These are phyloP conservation scores for Rhopalosiphum maidis DNA, from an alignment of 1,140 invertebrate species.

Conservation along the genomic window DNA sequence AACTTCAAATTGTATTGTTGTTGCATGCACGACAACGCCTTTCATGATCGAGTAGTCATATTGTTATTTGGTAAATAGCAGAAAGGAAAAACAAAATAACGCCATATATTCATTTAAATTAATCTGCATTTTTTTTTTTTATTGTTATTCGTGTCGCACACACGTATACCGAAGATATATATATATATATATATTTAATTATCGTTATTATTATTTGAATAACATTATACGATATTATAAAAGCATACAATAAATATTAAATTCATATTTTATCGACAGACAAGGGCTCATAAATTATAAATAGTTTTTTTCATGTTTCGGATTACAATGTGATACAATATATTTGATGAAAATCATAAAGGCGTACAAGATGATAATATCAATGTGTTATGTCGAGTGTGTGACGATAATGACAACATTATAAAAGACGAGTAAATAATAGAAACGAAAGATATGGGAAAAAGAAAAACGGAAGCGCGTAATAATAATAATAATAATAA, in stretches of 20 bases:
- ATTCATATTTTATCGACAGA: neutral
- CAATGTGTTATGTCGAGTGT: neutral
- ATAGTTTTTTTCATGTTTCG: neutral
- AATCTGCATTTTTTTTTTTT: constrained; percentile 16
- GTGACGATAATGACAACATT: neutral
- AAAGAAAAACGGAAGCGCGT: neutral
- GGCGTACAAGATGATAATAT: too few species aligned
- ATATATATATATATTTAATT: too few species aligned
- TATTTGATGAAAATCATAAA: neutral
- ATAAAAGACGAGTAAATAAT: neutral
- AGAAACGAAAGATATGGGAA: neutral
- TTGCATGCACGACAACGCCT: neutral
- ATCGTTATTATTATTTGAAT: too few species aligned
- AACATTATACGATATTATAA: neutral
- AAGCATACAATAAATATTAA: neutral
- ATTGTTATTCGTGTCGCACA: constrained; percentile 8
- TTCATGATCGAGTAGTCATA: neutral
- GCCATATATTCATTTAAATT: neutral
- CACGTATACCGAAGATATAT: neutral
- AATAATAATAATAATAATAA: neutral
- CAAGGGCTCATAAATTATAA: neutral
- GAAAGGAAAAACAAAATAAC: neutral
- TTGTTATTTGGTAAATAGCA: neutral
- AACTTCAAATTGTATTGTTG: neutral
- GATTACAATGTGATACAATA: neutral